Conservation (phyloP, 2,888 invertebrate species). For the Chloromyia formosa region DNA sequence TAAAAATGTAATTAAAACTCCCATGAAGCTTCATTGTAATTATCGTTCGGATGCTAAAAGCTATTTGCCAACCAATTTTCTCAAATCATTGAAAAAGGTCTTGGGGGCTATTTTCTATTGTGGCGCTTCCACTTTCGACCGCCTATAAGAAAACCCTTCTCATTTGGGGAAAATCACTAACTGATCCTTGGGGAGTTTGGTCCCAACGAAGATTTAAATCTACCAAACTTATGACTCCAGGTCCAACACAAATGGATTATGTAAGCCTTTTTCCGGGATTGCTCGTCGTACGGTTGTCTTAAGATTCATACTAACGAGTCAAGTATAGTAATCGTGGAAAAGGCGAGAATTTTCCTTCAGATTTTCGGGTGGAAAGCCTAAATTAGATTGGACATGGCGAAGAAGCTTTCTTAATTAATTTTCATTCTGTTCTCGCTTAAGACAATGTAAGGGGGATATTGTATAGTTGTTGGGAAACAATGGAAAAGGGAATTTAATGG, state of each 20-base stretch:
- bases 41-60: slow-evolving; percentile 48
- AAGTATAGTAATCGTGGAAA: not conserved
- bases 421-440: slow-evolving; percentile 40
- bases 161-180: slow-evolving; percentile 33
- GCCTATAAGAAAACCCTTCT: slow-evolving; percentile 31
- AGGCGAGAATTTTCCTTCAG: not conserved
- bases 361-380: slow-evolving; percentile 36
- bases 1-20: slow-evolving; percentile 51
- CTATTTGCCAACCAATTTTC: slow-evolving; percentile 42
- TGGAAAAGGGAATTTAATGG: no score
- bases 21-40: slow-evolving; percentile 49
- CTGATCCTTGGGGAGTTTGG: slow-evolving; percentile 44
- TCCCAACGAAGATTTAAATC: slow-evolving; percentile 47
- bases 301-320: not conserved
- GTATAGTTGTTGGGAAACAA: not conserved
- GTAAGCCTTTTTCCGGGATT: slow-evolving; percentile 30
- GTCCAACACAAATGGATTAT: slow-evolving; percentile 13
- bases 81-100: slow-evolving; percentile 30
- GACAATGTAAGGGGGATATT: slow-evolving; percentile 4
- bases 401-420: slow-evolving; percentile 50
- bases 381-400: slow-evolving; percentile 49
- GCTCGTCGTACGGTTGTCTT: not conserved
- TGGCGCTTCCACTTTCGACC: not conserved
- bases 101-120: not conserved
- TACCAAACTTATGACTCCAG: slow-evolving; percentile 40